phyloP scores from a whole-genome alignment of 2,888 invertebrate genomes.

The Notocelia uddmanniana region DNA sequence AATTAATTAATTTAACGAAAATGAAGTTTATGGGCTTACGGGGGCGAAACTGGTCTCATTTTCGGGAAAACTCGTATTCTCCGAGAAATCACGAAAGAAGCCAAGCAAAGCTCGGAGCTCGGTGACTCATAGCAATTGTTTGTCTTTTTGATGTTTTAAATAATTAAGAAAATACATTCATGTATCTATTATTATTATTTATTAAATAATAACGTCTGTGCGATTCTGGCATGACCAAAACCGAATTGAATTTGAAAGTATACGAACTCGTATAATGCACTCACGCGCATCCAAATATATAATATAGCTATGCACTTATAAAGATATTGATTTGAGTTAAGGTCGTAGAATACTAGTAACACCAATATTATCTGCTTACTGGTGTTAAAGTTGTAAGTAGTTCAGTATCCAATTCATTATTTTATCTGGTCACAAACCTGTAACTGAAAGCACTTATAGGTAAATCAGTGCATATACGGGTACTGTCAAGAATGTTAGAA shows the following conservation, averaged over 20 bases:
- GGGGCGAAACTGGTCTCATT: too few relatives aligned
- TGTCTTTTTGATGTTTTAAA: neutral
- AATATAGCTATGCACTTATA: neutral
- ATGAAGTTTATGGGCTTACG: too few relatives aligned
- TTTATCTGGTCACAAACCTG: neutral
- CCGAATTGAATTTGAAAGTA: neutral
- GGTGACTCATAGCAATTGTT: neutral
- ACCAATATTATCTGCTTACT: neutral
- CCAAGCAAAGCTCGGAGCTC: too few relatives aligned
- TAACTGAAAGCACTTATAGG: neutral
- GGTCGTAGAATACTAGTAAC: neutral
- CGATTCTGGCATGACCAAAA: too few relatives aligned
- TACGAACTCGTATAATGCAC: neutral
- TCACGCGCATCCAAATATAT: neutral
- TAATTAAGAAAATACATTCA: neutral
- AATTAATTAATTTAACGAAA: too few relatives aligned
- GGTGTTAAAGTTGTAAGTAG: neutral
- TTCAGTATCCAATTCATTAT: neutral
- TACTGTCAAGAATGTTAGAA: constrained; percentile 16
- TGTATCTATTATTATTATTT: too few relatives aligned
- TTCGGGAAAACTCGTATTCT: too few relatives aligned
- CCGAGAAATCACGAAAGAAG: too few relatives aligned
- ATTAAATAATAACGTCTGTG: too few relatives aligned
- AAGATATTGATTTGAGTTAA: neutral
- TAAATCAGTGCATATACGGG: neutral